Conservation (phyloP, 2,888 invertebrate species). For the Clusia tigrina region DNA sequence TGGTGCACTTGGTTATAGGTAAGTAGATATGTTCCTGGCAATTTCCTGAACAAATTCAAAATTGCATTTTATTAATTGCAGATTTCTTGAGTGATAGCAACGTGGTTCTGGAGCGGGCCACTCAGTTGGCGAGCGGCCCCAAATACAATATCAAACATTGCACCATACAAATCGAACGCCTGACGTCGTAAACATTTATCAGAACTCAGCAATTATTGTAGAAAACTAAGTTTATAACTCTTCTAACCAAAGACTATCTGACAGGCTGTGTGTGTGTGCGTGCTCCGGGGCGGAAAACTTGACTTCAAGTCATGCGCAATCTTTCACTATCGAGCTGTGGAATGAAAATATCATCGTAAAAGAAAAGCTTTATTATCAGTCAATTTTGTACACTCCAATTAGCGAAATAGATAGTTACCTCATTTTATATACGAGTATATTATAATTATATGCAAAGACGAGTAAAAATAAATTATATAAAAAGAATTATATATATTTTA, state of each 20-base stretch:
- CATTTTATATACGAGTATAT: too few relatives aligned
- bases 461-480: too few relatives aligned
- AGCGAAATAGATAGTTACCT: too few relatives aligned
- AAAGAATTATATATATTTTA: too few relatives aligned
- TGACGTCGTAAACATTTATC: conserved; percentile 39
- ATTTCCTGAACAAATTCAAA: background rate
- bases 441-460: too few relatives aligned
- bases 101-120: conserved; percentile 52
- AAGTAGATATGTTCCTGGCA: conserved; percentile 23
- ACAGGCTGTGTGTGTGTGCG: background rate
- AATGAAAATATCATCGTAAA: too few relatives aligned
- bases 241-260: conserved; percentile 9
- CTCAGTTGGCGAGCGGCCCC: conserved; percentile 49
- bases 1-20: conserved; percentile 62
- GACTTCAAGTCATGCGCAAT: too few relatives aligned
- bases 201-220: background rate
- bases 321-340: too few relatives aligned
- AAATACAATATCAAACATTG: conserved; percentile 60
- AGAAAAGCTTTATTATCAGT: too few relatives aligned
- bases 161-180: conserved; percentile 62
- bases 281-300: too few relatives aligned
- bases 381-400: too few relatives aligned
- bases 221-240: background rate
- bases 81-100: conserved; percentile 52
- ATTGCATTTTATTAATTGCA: conserved; percentile 39